Conservation (phyloP, 2,888 invertebrate genomes). For the Agriopis marginaria region DNA sequence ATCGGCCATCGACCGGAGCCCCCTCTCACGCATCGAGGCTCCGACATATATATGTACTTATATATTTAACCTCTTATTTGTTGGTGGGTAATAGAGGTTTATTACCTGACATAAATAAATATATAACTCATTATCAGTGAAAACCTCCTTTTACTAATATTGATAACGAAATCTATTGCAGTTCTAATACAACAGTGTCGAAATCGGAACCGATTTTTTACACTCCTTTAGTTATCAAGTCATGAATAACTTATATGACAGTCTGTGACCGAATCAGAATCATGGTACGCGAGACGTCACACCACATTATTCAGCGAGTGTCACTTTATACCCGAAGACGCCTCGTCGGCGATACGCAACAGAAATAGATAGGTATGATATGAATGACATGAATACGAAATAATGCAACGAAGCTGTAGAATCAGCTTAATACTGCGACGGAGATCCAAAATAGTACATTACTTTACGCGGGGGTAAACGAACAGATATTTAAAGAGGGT, state of each 20-base stretch:
- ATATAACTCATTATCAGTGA: no score
- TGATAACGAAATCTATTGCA: no score
- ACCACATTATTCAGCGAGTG: constrained; percentile 8
- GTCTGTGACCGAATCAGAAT: neutral
- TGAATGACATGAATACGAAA: constrained; percentile 7
- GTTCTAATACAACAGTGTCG: no score
- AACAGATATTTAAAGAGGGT: no score
- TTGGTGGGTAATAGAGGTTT: neutral
- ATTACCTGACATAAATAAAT: no score
- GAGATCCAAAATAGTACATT: neutral
- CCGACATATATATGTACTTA: neutral
- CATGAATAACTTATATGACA: neutral
- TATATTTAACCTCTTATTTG: neutral
- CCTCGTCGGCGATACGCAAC: constrained; percentile 8
- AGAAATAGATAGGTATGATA: neutral
- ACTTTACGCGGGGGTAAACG: no score
- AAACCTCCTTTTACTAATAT: no score
- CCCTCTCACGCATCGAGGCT: no score
- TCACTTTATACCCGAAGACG: constrained; percentile 12
- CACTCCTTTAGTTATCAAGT: no score
- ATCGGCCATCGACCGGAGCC: no score
- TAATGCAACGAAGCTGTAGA: constrained; percentile 12
- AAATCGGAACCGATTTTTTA: no score
- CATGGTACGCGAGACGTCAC: neutral
- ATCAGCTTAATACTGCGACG: neutral